A percentile compares a stretch with the other conserved stretches of the same genome.
Conservation (phyloP, 2,113 vertebrate genomes). For the Bostrychus sinensis region DNA sequence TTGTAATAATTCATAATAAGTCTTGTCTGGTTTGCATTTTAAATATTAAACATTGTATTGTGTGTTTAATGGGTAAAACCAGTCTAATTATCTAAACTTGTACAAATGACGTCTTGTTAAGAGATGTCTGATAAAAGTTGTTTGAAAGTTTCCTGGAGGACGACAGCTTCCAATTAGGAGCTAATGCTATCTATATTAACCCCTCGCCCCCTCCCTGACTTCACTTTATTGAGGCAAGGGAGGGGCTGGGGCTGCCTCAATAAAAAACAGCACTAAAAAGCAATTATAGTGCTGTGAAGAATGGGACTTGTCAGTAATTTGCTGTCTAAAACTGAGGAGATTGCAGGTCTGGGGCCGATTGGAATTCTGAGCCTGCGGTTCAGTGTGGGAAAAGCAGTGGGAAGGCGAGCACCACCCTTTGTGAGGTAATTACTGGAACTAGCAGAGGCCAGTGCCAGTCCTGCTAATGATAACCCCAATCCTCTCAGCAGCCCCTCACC, state of each 20-base stretch:
- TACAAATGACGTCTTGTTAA: background rate
- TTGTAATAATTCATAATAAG: too few species aligned
- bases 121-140: constrained; percentile 13
- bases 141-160: constrained; percentile 39
- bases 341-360: constrained; percentile 81
- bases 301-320: constrained; percentile 82
- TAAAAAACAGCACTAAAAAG: constrained; percentile 84
- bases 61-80: background rate
- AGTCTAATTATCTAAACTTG: background rate
- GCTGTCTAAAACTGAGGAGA: constrained; percentile 82
- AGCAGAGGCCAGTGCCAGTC: constrained; percentile 74
- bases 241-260: constrained; percentile 74
- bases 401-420: constrained; percentile 76
- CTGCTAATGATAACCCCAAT: constrained; percentile 81
- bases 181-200: constrained; percentile 80
- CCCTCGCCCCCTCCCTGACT: constrained; percentile 67
- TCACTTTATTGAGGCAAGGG: constrained; percentile 66
- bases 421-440: constrained; percentile 77
- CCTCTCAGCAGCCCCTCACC: constrained; percentile 74
- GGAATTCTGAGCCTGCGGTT: constrained; percentile 82
- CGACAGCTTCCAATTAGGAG: constrained; percentile 70
- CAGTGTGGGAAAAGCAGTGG: constrained; percentile 81
- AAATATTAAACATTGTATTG: too few species aligned
- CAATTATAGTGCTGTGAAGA: constrained; percentile 82
- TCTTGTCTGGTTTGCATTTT: too few species aligned